Base-by-base conservation (phyloP, 2,113 vertebrate species). In the Odontophorus gujanensis region DNA sequence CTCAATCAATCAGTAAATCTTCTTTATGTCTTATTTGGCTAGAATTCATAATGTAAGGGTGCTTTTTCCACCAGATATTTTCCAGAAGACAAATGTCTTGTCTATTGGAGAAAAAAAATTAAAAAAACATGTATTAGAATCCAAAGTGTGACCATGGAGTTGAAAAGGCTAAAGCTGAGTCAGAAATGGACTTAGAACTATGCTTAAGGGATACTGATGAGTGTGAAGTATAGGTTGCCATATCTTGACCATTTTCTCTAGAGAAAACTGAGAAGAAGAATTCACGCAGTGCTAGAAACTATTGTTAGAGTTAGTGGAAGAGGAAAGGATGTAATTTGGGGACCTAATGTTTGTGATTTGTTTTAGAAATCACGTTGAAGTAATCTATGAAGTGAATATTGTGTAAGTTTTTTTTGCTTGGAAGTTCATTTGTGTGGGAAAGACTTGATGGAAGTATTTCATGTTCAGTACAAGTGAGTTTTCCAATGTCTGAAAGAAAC, bases 381-480 rank as follows among this genome's bases (percentile, higher is more conserved):
- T 17, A 74, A 48, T 71, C 26, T 30, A 4, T 58, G 57, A 81
- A 81, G 51, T 6, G 19, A 74, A 2, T 5, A 25, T 4, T 7
- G 9, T 57, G 12, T 3, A 34, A 6, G 3, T 58, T 3, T 43
- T 43, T 83, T 84, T 86, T 71, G 7, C 38, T 9, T 71, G 13
- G 66, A 53, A 75, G 13, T 9, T 11, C 22, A 81, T 48, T 51
- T 2, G 2, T 14, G 26, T 26, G 53, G 7, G n/a, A 62, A 81
- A 67, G 58, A n/a, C 71, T 11, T 5, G 36, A 32, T 1, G 3
- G 13, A 67, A 34, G 5, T 40, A 1, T 50, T 63, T 82, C 55
- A 36, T n/a, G 51, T 28, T 24, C 5, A 2, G 11, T 18, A 67
- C 0, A 9, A 0, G 0, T 36, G 24, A 0, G 18, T 48, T 87